phyloP scores from a whole-genome alignment of 2,888 invertebrate genomes.

The Ormia ochracea region DNA sequence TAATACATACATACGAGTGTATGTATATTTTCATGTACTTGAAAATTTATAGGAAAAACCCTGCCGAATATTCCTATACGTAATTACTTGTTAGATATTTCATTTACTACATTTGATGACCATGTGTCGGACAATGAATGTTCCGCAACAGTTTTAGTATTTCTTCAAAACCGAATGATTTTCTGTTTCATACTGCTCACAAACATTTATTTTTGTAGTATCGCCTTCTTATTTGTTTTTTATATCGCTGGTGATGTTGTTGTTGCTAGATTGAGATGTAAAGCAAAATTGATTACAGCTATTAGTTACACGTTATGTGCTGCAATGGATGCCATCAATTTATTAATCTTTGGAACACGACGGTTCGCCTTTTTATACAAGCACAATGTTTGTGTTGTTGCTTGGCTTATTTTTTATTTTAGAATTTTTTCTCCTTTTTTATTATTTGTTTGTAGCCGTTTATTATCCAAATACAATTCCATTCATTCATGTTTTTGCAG shows the following conservation, averaged over 20 bases:
- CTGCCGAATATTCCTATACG: conserved; percentile 4
- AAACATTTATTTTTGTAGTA: conserved; percentile 38
- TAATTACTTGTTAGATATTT: conserved; percentile 26
- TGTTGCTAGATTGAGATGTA: conserved; percentile 78
- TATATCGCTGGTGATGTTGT: conserved; percentile 6
- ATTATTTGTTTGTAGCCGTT: conserved; percentile 54
- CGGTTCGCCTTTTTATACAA: conserved; percentile 69
- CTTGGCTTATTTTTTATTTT: conserved; percentile 21
- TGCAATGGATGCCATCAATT: conserved; percentile 78
- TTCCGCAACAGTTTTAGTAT: conserved; percentile 8
- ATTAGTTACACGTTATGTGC: conserved; percentile 78
- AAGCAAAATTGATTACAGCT: conserved; percentile 78
- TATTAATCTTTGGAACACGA: conserved; percentile 78
- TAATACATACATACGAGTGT: background rate
- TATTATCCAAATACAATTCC: conserved; percentile 50
- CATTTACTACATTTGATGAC: background rate
- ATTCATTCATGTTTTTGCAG: conserved; percentile 62
- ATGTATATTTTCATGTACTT: background rate
- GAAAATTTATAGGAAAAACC: background rate
- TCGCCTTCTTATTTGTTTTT: conserved; percentile 44
- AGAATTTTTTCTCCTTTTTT: conserved; percentile 34
- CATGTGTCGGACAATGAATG: conserved; percentile 33
- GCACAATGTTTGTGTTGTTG: conserved; percentile 49
- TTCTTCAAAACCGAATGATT: background rate
- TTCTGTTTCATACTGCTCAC: conserved; percentile 16